Base-by-base conservation (phyloP, 2,888 invertebrate genomes). In the Stramonita haemastoma region DNA sequence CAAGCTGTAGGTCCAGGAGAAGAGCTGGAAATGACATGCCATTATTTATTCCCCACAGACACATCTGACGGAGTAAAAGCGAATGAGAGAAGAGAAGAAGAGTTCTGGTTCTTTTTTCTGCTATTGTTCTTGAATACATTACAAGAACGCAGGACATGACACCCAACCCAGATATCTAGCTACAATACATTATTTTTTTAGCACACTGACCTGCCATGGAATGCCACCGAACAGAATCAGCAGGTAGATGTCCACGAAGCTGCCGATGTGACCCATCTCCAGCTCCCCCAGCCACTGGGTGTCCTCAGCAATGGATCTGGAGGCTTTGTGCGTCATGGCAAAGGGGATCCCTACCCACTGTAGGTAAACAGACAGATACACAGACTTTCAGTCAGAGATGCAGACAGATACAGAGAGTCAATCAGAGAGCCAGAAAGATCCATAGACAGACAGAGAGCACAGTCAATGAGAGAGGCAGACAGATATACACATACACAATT, bases 271-370 rank as follows among this genome's bases (percentile, higher is more conserved):
- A 19, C 89, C 88, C 0, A 92, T 81, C 32, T 93, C 93, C 29
- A 95, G 56, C 4, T 88, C 79, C 19, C 94, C 94, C 0, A 95
- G 90, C 95, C 95, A 95, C 95, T 98, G 98, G 84, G 96, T 94
- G 89, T 96, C 95, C 17, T 95, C 92, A 91, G 98, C 97, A 92
- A 99, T 97, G 46, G 98, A 97, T 13, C 96, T 95, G 17, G 99
- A 98, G 95, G 98, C 98, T n/a, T 98, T 97, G 96, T 98, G 98
- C 91, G 97, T 97, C 98, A 98, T 98, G 22, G 99, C 98, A 95
- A 99, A 99, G 0, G 99, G 99, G 92, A 99, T 98, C 96, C 99
- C 98, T 97, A 99, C 97, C 99, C 99, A 99, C 96, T 97, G 95
- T 96, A 34, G 26, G 66, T 60, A 60, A 2, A 60, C 15, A 19